Base-by-base conservation (phyloP, 1,140 invertebrate genomes). In the Charaxes varanes region DNA sequence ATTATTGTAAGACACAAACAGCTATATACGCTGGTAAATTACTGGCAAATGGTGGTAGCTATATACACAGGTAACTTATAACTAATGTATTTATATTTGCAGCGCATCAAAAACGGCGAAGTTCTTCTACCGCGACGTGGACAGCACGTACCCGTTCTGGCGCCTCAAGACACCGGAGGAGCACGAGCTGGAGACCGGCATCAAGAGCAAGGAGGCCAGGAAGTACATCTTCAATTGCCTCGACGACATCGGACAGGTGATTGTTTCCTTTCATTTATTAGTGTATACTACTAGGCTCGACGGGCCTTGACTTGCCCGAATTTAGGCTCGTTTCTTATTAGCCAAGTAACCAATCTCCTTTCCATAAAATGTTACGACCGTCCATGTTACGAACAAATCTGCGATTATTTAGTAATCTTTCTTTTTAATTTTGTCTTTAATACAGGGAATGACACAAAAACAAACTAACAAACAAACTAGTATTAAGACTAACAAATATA, bases 211-310 rank as follows among this genome's bases (percentile, higher is more conserved):
- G 87, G 98, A 99, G 87, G 98, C 97, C 0, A 87, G 98, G 65
- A 99, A 99, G 83, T 99, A 99, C 84, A 99, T 99, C 60, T 99
- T 99, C 85, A 99, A 99, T 83, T 99, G 97, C 83, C 87, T 99
- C 28, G 98, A 99, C 69, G 98, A 99, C 81, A 99, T 99, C 80
- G 97, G 95, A 46, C 96, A 93, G 70, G 82, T 80, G 6, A 24
- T 21, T 42, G 6, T 5, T n/a, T n/a, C n/a, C n/a, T n/a, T n/a
- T n/a, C n/a, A 28, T 17, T 18, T 26, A 8, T 17, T 2, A 16
- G 10, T n/a, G 23, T 6, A 15, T 16, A 22, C 16, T 16, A 10
- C 6, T 31, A 7, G 1, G n/a, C n/a, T n/a, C n/a, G n/a, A n/a
- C n/a, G n/a, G n/a, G n/a, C n/a, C n/a, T n/a, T n/a, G n/a, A n/a